Conservation (phyloP, 2,888 invertebrate genomes). For the Agriotes lineatus region DNA sequence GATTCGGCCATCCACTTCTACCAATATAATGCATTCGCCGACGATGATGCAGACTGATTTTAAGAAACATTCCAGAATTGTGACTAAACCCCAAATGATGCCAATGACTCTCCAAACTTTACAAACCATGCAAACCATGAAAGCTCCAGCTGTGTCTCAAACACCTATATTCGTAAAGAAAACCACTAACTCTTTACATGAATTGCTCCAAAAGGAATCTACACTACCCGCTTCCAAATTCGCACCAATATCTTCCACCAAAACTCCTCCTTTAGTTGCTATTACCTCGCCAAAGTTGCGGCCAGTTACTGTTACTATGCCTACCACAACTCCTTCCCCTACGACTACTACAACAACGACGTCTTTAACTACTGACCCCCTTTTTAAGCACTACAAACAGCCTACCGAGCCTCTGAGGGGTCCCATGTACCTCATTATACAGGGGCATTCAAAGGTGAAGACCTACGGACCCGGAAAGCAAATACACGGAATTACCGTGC, state of each 20-base stretch:
- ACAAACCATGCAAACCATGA: conserved; percentile 74
- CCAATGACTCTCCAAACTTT: conserved; percentile 60
- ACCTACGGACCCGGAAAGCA: conserved; percentile 78
- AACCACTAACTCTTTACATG: conserved; percentile 47
- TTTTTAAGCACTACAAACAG: conserved; percentile 74
- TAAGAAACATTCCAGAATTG: conserved; percentile 38
- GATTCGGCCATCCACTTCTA: conserved; percentile 12
- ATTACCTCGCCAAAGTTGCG: conserved; percentile 43
- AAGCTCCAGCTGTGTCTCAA: conserved; percentile 68
- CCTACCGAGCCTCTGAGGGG: conserved; percentile 72
- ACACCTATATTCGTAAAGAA: conserved; percentile 24
- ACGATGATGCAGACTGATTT: conserved; percentile 35
- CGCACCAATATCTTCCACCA: conserved; percentile 50
- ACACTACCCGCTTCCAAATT: conserved; percentile 45
- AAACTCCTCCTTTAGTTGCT: conserved; percentile 30
- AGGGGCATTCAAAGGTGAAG: conserved; percentile 89
- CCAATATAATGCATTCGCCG: conserved; percentile 4
- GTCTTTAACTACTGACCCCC: conserved; percentile 72
- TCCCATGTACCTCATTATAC: conserved; percentile 83
- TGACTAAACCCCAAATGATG: conserved; percentile 47
- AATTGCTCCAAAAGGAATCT: conserved; percentile 54
- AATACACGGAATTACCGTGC: conserved; percentile 65
- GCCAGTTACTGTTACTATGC: conserved; percentile 46
- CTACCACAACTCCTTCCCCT: conserved; percentile 63
- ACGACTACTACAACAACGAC: conserved; percentile 68